Evolutionary conservation across 2,113 vertebrate genomes (phyloP).

Genomic region (Lagenorhynchus albirostris): DNA sequence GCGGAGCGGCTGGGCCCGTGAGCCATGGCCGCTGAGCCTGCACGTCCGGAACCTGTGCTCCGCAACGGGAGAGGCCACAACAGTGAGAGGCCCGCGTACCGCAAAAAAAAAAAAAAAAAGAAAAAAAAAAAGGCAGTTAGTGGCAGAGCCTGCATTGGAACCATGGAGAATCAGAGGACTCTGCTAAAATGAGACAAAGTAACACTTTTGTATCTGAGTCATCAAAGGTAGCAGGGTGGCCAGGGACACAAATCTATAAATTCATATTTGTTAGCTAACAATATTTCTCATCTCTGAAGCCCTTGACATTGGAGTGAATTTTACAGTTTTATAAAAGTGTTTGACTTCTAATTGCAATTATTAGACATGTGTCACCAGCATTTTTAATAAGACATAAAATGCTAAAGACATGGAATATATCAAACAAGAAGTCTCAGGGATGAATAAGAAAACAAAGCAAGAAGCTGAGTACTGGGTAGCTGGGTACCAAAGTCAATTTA

Average conservation of each 20-base stretch:
- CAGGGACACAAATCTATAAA: neutral
- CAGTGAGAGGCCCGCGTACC: fast-evolving
- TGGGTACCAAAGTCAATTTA: neutral
- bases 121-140: too few relatives aligned
- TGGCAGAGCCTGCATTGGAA: neutral
- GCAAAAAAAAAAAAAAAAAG: too few relatives aligned
- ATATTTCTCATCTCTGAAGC: neutral
- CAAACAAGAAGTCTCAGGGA: neutral
- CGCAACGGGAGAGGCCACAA: too few relatives aligned
- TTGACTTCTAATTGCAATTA: neutral
- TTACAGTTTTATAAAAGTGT: neutral
- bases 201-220: neutral
- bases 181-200: neutral
- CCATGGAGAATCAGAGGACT: neutral
- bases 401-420: neutral
- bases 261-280: neutral
- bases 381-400: constrained; percentile 10
- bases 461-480: neutral
- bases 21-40: too few relatives aligned
- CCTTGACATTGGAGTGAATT: neutral
- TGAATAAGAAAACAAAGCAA: neutral
- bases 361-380: neutral
- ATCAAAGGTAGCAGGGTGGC: neutral
- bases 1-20: too few relatives aligned
- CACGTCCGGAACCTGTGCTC: too few relatives aligned